Base-by-base conservation (phyloP, 2,888 invertebrate species). In the Coleophora flavipennella region DNA sequence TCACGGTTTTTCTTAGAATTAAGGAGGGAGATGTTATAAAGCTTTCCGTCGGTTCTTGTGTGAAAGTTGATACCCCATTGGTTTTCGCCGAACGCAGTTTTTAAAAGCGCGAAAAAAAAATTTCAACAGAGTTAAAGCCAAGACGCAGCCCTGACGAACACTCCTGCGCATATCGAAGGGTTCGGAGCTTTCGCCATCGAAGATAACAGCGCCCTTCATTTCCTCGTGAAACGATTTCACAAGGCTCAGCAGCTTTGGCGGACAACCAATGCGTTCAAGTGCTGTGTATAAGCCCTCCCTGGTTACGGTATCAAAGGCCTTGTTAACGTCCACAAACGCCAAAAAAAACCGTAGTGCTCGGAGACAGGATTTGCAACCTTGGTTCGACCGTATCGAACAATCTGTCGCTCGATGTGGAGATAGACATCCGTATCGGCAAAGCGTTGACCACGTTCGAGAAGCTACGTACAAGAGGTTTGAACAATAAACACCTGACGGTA, bases 241-340 rank as follows among this genome's bases (percentile, higher is more conserved):
- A 8, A 20, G 3, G 9, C 14, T 10, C 3, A 33, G 10, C 2
- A 33, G 33, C 20, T 14, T 13, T 28, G 12, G 25, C 13, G 2
- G 14, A 29, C 32, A 8, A 25, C 34, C 9, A 35, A 40, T 2
- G 36, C 37, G 0, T 4, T 13, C 10, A 9, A 10, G 13, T 33
- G 11, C 3, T 31, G 10, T 10, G 27, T 33, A 14, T 6, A 33
- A 3, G 29, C 29, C 8, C 8, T 35, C 35, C 26, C 33, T 42
- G 14, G 33, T 42, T 1, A 39, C 29, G 10, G 39, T 33, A 13
- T 36, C 36, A 28, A 35, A 35, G 1, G 29, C 13, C 14, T 36
- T 36, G 13, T 36, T 36, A 2, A 42, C n/a, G 31, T 37, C 37
- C 1, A 39, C 32, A 13, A 39, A 42, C 7, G 36, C 39, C 20